Evolutionary conservation across 2,113 vertebrate genomes (phyloP), one percentile per base, ranked within the genome.

Genomic region (Plecotus auritus): DNA sequence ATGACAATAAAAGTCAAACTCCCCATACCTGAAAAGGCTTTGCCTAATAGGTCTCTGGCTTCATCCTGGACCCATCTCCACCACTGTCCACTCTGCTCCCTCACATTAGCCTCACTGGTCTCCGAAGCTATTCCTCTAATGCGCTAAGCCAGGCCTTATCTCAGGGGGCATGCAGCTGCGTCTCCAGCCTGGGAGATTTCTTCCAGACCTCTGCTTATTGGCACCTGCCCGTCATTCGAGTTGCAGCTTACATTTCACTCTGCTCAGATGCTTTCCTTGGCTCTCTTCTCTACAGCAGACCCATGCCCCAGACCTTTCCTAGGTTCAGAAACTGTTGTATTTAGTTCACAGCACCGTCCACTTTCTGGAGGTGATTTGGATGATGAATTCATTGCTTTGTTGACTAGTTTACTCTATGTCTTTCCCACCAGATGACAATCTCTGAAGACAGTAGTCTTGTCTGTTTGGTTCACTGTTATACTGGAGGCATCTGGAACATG

Each of bases 131-230:
- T 28, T 32, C n/a, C 28, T 73, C 64, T 10, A 26, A 83, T 7
- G 4, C 10, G 2, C 35, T 67, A 16, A 61, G 30, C 16, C 32
- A 82, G 26, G 56, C 18, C 28, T 69, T 84, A 7, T 30, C 17
- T 51, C 22, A 7, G 35, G 12, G 1, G 1, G 0, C 22, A 4
- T 28, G 4, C 5, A 6, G 13, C 10, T 20, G 2, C 70, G 20
- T 4, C 23, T 90, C 22, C 9, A 18, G 42, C 17, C 10, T 56
- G 37, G 13, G 80, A 70, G 8, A 37, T 7, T 23, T 35, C 59
- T 42, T 5, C 74, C 14, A 51, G 76, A 37, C 28, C 8, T 51
- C 54, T 2, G 0, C 12, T 16, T 23, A 11, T 10, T 32, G 54
- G 13, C 3, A 2, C 51, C 51, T 45, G 18, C 20, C 73, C 6